Conservation (phyloP, 92 coral and sea anemone genomes). For the Umimayanthus kanabou region DNA sequence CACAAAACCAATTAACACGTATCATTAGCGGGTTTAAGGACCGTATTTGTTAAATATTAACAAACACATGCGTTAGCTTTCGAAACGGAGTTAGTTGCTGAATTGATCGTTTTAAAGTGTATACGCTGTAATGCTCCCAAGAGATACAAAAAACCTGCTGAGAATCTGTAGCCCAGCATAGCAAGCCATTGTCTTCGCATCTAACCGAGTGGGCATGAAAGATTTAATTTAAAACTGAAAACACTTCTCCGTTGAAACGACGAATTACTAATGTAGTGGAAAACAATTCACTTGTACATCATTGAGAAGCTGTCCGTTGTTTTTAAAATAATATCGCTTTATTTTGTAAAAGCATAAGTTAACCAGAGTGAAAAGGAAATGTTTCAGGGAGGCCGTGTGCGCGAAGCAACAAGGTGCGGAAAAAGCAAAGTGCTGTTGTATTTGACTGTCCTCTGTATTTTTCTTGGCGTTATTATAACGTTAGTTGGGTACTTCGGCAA, state of each 20-base stretch:
- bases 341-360: background rate
- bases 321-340: too few species aligned
- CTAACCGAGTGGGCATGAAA: too few species aligned
- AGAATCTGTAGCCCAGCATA: too few species aligned
- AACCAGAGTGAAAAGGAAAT: background rate
- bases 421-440: background rate
- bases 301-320: background rate
- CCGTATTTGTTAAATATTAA: background rate
- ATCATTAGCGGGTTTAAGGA: background rate
- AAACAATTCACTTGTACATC: too few species aligned
- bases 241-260: too few species aligned
- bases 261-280: background rate
- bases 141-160: background rate
- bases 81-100: background rate
- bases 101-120: background rate
- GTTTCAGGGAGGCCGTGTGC: slow-evolving; percentile 6
- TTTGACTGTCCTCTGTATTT: background rate
- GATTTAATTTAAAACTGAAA: too few species aligned
- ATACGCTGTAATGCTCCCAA: background rate
- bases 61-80: background rate
- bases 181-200: too few species aligned
- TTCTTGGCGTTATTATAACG: background rate
- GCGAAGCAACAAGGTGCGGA: background rate
- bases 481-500: slow-evolving; percentile 1
- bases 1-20: background rate